Base-by-base conservation (phyloP, 2,888 invertebrate genomes). In the Metallyticus violacea region DNA sequence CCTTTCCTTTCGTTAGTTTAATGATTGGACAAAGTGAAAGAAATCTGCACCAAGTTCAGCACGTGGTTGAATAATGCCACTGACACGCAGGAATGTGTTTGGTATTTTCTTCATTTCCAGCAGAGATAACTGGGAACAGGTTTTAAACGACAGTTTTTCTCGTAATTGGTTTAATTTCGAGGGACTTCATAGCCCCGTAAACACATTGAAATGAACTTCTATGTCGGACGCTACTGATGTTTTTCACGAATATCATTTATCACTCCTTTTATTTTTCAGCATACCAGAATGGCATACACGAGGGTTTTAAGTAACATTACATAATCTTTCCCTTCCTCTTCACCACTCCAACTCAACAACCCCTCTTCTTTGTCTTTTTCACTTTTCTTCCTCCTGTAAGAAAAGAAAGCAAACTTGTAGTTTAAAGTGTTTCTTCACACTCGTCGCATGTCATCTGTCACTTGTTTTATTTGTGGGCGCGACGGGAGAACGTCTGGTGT, bases 401-500 rank as follows among this genome's bases (percentile, higher is more conserved):
- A n/a, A 83, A 83, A 83, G 83, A 83, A 83, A 83, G 83, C 77
- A 83, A 83, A 83, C 77, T 83, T 77, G 77, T 83, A 77, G 26
- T 82, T 82, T 76, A 76, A 82, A 82, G 82, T 82, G 76, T 76
- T 40, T n/a, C 83, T 77, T 83, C 83, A 83, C 83, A 77, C 83
- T 77, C 25, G 83, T 83, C 83, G 83, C 83, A 83, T 83, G 83
- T 83, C 83, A 77, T 83, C 26, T 83, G 83, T 83, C 83, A 83
- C 83, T 77, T 83, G 83, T 83, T 83, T 83, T 83, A 83, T 83
- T 83, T 83, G 77, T 83, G 77, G 83, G 77, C 40, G 40, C 40
- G 40, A 83, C 77, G 83, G 77, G 27, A 83, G 77, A 77, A 76
- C n/a, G 62, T 26, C 40, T n/a, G n/a, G n/a, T n/a, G n/a, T n/a